Evolutionary conservation across 2,113 vertebrate genomes (phyloP), one percentile per base, ranked within the genome.

Genomic region (Dipodomys stephensi): DNA sequence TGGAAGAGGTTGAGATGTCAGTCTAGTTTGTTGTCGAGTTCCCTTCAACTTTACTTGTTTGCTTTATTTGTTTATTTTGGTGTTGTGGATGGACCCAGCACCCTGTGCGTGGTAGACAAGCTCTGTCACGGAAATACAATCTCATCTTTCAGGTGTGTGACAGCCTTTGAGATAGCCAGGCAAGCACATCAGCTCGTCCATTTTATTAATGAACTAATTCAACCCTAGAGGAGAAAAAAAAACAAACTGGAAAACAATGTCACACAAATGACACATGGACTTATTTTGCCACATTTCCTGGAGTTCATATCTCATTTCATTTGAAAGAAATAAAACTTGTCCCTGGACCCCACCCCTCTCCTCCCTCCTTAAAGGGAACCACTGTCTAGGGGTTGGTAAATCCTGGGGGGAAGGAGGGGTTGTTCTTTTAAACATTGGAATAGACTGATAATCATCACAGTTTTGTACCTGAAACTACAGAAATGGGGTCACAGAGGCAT

Each of bases 281-380:
- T 3, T 23, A 60, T 74, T 90, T 71, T 71, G 22, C 28, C 30
- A 12, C 28, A 10, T 72, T 87, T 87, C 28, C 5, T 84, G 71
- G 67, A 72, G 20, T 22, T 91, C 35, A 89, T 3, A 62, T 8
- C 3, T 80, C 82, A 77, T 49, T 77, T 92, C 80, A 44, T 89
- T 81, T 77, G 68, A 83, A 89, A 87, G 49, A 57, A 71, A 73
- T 27, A 32, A 89, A 88, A 69, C 28, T 83, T 20, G 25, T 65
- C 49, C 12, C 18, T 53, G 1, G 44, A 28, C 46, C 7, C 7
- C 18, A 81, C 73, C 78, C 16, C 12, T 68, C 23, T 90, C 7
- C 25, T 32, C 46, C n/a, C 8, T 44, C 12, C 32, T 69, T 4
- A 72, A 15, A 83, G 91, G 87, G 64, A 64, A 86, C 83, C 11